Conservation (phyloP, 2,113 vertebrate species). For the Plectropomus leopardus region DNA sequence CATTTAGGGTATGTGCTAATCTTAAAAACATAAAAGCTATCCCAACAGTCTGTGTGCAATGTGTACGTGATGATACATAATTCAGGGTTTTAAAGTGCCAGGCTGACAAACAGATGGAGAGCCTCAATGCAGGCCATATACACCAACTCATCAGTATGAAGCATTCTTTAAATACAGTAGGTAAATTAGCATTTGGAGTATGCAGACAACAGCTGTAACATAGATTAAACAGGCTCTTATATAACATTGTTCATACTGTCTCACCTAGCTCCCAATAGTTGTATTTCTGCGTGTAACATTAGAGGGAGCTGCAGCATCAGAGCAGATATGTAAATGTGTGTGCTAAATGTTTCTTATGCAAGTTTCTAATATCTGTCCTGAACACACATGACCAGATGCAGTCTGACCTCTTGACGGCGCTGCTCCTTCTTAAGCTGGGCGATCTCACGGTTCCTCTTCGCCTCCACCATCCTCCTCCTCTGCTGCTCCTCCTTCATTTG, state of each 20-base stretch:
- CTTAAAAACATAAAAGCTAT: constrained; percentile 3
- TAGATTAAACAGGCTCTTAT: background rate
- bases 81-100: background rate
- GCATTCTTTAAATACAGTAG: background rate
- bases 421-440: constrained; percentile 98
- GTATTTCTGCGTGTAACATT: background rate
- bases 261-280: background rate
- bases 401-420: constrained; percentile 89
- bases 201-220: background rate
- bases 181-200: background rate
- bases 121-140: background rate
- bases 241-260: background rate
- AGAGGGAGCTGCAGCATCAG: background rate
- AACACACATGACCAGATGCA: background rate
- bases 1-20: background rate
- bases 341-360: background rate
- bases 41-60: constrained; percentile 11
- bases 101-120: constrained; percentile 1
- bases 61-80: constrained; percentile 17
- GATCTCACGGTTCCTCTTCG: constrained; percentile 95
- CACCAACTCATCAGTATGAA: constrained; percentile 3
- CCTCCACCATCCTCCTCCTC: constrained; percentile 92
- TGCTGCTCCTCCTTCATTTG: constrained; percentile 99
- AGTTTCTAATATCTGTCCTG: background rate
- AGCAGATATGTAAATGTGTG: background rate